Evolutionary conservation across 2,113 vertebrate species (phyloP).

Genomic region (Perca schrenkii): DNA sequence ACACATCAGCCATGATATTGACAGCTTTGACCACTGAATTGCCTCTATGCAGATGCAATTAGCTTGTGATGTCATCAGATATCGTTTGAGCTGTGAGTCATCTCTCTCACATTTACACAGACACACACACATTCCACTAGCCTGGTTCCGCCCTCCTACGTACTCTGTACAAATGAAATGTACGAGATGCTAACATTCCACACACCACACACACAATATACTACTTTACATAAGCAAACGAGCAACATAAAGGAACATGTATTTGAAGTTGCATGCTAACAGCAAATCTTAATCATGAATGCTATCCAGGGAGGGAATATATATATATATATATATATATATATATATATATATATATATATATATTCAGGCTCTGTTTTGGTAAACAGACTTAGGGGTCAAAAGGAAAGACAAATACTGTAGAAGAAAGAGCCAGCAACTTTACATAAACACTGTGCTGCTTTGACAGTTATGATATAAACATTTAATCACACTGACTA

Average conservation of each 20-base stretch:
- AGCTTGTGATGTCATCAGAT: conserved; percentile 43
- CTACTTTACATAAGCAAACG: background rate
- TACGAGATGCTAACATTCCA: too few relatives aligned
- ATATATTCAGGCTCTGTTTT: background rate
- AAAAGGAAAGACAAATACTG: conserved; percentile 1
- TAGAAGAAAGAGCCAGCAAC: background rate
- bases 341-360: background rate
- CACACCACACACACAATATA: background rate
- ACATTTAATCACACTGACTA: conserved; percentile 45
- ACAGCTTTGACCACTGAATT: conserved; percentile 17
- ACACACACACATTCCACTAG: background rate
- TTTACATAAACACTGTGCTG: conserved; percentile 34
- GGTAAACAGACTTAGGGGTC: conserved; percentile 20
- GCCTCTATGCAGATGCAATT: conserved; percentile 36
- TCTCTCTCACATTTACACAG: conserved; percentile 6
- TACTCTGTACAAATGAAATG: too few relatives aligned
- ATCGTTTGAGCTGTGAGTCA: conserved; percentile 20
- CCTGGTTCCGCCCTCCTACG: too few relatives aligned
- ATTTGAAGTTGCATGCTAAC: background rate
- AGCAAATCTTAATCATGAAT: conserved; percentile 2
- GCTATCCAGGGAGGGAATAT: background rate
- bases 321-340: conserved; percentile 1
- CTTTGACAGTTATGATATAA: conserved; percentile 44
- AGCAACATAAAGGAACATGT: background rate
- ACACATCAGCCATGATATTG: background rate